Evolutionary conservation across 2,797 vertebrate species (phyloP).

Genomic region (Falco rusticolus): DNA sequence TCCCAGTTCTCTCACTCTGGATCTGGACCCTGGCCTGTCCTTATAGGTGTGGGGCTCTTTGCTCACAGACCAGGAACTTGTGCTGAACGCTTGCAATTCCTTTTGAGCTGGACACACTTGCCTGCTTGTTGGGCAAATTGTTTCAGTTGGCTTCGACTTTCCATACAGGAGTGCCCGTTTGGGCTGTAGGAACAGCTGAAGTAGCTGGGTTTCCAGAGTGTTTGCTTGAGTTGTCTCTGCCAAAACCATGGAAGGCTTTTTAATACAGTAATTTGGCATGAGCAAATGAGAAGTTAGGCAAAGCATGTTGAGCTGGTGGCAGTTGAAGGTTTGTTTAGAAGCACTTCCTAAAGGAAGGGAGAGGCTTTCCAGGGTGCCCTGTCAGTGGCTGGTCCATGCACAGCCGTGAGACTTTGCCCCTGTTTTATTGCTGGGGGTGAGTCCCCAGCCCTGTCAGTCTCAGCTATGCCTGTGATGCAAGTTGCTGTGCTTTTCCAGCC

Average conservation of each 20-base stretch:
- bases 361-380: background rate
- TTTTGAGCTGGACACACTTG: background rate
- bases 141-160: background rate
- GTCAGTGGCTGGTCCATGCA: accelerated
- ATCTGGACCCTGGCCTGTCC: background rate
- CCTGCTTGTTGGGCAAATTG: background rate
- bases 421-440: background rate
- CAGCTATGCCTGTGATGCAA: background rate
- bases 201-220: background rate
- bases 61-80: background rate
- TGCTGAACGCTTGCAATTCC: background rate
- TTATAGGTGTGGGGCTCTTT: background rate
- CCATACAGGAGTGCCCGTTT: background rate
- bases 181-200: background rate
- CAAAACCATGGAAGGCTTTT: background rate
- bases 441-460: background rate
- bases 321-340: background rate
- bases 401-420: background rate
- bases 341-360: background rate
- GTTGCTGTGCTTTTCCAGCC: background rate
- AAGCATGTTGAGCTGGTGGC: background rate
- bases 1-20: background rate
- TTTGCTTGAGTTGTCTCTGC: background rate
- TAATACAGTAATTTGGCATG: background rate
- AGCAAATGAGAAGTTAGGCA: background rate